Evolutionary conservation across 2,113 vertebrate genomes (phyloP).

Genomic region (Rostratula benghalensis): DNA sequence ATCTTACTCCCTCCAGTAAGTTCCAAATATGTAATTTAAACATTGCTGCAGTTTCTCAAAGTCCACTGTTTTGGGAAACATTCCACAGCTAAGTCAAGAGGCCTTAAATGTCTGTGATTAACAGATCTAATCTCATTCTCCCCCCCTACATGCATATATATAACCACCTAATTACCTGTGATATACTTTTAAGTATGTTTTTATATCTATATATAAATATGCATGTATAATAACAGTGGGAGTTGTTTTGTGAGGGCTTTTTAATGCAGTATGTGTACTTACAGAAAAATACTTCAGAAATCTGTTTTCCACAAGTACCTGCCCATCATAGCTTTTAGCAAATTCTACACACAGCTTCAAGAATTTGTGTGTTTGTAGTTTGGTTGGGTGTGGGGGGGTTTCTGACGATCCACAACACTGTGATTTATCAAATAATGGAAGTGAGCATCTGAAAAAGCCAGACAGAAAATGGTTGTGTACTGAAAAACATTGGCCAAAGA

Average conservation of each 20-base stretch:
- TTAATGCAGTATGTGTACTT: background rate
- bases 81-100: background rate
- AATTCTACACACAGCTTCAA: background rate
- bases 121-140: background rate
- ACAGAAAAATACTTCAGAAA: background rate
- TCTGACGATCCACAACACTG: background rate
- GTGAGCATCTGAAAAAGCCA: background rate
- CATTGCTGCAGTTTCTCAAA: background rate
- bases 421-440: background rate
- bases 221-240: too few species aligned
- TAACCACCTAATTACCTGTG: background rate
- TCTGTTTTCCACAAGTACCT: background rate
- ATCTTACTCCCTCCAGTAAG: background rate
- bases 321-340: background rate
- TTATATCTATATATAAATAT: too few species aligned
- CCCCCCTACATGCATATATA: accelerated
- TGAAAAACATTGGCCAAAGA: background rate
- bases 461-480: background rate
- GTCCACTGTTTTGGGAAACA: background rate
- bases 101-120: background rate
- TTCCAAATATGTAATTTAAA: background rate
- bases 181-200: background rate
- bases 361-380: background rate
- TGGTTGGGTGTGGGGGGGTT: accelerated
- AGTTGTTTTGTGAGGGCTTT: background rate